These are phyloP conservation scores for Azorinus chamasolen DNA, from an alignment of 2,888 invertebrate species.

Conservation along the genomic window DNA sequence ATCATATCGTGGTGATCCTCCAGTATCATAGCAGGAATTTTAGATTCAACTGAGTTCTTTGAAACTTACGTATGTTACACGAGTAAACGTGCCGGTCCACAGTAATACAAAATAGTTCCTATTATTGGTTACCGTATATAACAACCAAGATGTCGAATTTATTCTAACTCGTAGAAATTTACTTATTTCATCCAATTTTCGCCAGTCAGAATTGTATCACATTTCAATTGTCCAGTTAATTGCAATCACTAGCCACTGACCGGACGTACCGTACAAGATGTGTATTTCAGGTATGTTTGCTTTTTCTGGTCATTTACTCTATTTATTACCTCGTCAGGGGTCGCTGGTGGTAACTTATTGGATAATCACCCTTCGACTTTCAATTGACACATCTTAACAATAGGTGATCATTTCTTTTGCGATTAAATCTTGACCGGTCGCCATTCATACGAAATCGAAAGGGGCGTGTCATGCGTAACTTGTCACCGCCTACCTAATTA, in stretches of 20 bases:
- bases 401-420: constrained; percentile 58
- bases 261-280: no score
- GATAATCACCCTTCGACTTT: constrained; percentile 54
- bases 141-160: no score
- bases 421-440: constrained; percentile 41
- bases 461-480: constrained; percentile 25
- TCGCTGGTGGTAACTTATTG: constrained; percentile 50
- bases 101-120: no score
- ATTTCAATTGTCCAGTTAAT: constrained; percentile 1
- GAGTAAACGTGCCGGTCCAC: neutral
- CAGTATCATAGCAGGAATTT: constrained; percentile 34
- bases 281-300: constrained; percentile 13
- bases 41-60: neutral
- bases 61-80: no score
- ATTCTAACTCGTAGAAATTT: no score
- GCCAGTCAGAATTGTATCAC: neutral
- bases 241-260: constrained; percentile 11
- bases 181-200: neutral
- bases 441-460: constrained; percentile 32
- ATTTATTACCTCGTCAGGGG: no score
- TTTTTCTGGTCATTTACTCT: no score
- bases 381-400: constrained; percentile 42
- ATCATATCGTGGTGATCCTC: constrained; percentile 15
- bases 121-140: no score
- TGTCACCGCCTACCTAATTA: constrained; percentile 34